These are phyloP conservation scores for Aphaenogaster ashmeadi DNA, from an alignment of 1,140 invertebrate species.

Conservation along the genomic window DNA sequence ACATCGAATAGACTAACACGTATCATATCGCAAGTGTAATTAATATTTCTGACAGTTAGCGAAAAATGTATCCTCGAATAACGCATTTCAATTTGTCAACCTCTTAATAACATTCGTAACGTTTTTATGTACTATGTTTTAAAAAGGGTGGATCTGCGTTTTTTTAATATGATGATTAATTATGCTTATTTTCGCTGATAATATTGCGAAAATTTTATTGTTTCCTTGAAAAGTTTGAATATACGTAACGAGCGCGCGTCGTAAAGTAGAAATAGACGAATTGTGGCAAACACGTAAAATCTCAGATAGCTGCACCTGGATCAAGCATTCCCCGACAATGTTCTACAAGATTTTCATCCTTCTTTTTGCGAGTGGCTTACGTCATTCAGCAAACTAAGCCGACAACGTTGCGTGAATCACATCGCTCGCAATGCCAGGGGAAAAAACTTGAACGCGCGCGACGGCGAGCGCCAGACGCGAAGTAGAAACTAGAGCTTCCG, in stretches of 20 bases:
- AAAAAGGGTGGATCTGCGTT: background rate
- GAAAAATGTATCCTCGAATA: background rate
- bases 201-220: background rate
- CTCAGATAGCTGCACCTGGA: background rate
- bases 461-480: background rate
- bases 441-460: background rate
- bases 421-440: background rate
- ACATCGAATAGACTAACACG: background rate
- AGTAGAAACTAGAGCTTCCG: conserved; percentile 16
- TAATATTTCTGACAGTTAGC: background rate
- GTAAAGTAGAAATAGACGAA: conserved; percentile 27
- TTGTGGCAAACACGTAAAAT: conserved; percentile 1
- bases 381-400: background rate
- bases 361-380: background rate
- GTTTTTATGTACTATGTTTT: background rate
- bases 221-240: background rate
- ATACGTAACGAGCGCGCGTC: too few species aligned
- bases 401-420: conserved; percentile 39
- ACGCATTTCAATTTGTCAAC: background rate
- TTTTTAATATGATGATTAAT: background rate
- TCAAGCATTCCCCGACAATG: background rate
- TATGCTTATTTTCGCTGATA: background rate
- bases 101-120: background rate
- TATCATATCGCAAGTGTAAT: background rate
- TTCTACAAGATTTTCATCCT: background rate